Evolutionary conservation across 2,888 invertebrate species (phyloP).

Genomic region (Eupithecia centaureata): DNA sequence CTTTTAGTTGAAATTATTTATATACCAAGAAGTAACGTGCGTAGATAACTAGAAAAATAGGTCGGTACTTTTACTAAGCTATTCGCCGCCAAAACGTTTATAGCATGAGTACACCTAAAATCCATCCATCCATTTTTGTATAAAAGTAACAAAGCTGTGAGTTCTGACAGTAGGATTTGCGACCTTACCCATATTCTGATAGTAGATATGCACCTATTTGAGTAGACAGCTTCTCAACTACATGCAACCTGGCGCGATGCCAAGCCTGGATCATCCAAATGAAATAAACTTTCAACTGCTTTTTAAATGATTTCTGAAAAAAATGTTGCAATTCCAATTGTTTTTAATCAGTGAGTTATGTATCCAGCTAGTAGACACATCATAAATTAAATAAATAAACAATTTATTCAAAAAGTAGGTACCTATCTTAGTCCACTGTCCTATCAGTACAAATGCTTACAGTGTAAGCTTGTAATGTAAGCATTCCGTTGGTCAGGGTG

Average conservation of each 20-base stretch:
- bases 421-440: too few species aligned
- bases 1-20: too few species aligned
- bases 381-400: too few species aligned
- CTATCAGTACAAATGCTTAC: too few species aligned
- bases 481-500: too few species aligned
- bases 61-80: too few species aligned
- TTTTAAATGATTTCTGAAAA: slow-evolving; percentile 7
- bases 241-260: slow-evolving; percentile 35
- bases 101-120: not conserved
- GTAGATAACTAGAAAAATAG: too few species aligned
- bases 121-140: not conserved
- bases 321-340: not conserved
- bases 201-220: not conserved
- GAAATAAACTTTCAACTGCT: slow-evolving; percentile 28
- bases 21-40: too few species aligned
- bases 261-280: slow-evolving; percentile 32
- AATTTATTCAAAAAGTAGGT: too few species aligned
- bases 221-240: slow-evolving; percentile 32
- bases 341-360: not conserved
- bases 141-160: not conserved
- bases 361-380: too few species aligned
- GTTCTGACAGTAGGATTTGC: slow-evolving; percentile 1
- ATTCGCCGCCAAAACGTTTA: not conserved
- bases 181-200: slow-evolving; percentile 20
- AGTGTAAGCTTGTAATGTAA: too few species aligned